Percentiles rank a stretch among this genome's conserved stretches.
Evolutionary conservation across 2,888 invertebrate species (phyloP).

Genomic region (Leptopterna dolabrata): DNA sequence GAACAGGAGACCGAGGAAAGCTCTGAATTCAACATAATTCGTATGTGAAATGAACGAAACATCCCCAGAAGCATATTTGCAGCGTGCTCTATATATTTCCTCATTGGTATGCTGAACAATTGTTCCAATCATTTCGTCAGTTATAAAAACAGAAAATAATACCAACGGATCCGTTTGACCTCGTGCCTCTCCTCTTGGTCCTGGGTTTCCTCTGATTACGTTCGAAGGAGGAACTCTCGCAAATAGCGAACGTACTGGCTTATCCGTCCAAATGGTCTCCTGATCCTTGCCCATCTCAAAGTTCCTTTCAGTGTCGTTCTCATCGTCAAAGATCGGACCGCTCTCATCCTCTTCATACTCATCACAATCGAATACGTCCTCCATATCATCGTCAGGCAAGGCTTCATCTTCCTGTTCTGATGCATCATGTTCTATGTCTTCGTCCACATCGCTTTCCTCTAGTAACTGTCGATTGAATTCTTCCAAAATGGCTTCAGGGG

Average conservation of each 20-base stretch:
- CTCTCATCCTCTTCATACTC: not conserved
- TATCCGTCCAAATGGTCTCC: not conserved
- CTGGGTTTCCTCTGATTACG: not conserved
- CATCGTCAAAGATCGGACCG: not conserved
- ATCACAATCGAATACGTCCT: not conserved
- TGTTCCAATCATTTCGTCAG: slow-evolving; percentile 19
- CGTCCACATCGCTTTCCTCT: not conserved
- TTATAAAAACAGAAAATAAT: slow-evolving; percentile 28
- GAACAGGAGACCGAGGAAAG: not conserved
- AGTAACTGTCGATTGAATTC: no score
- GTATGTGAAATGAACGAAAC: not conserved
- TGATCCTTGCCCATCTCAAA: not conserved
- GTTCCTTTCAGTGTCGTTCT: not conserved
- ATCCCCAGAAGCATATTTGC: not conserved
- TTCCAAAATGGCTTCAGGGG: no score
- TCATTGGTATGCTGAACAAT: slow-evolving; percentile 45
- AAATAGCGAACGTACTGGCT: not conserved
- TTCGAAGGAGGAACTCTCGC: not conserved
- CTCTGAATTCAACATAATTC: no score
- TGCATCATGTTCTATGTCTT: no score
- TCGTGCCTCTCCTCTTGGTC: not conserved
- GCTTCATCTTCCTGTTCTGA: not conserved
- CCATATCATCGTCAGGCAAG: not conserved
- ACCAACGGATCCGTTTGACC: not conserved
- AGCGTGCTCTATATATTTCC: slow-evolving; percentile 24